Conservation (phyloP, 2,888 invertebrate genomes). For the Cheilosia vernalis region DNA sequence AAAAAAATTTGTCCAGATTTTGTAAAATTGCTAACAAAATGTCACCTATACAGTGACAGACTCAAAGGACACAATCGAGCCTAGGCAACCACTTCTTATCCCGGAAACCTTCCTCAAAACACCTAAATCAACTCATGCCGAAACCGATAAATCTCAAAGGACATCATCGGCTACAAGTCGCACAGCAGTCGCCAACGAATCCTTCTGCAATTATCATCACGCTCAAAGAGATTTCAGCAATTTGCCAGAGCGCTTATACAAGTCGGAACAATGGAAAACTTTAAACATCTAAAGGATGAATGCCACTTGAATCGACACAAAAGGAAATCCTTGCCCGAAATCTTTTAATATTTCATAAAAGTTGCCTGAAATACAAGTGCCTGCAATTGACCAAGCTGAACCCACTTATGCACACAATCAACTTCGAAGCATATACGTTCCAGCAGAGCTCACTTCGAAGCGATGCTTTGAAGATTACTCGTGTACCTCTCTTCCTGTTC, state of each 20-base stretch:
- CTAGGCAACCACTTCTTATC: too few relatives aligned
- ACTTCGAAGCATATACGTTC: slow-evolving; percentile 11
- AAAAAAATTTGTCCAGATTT: too few relatives aligned
- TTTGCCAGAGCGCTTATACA: neutral
- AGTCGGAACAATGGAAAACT: slow-evolving; percentile 10
- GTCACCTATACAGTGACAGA: too few relatives aligned
- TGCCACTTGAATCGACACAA: neutral
- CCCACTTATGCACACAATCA: slow-evolving; percentile 12
- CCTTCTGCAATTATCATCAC: slow-evolving; percentile 1
- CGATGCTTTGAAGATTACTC: neutral
- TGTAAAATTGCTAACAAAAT: too few relatives aligned
- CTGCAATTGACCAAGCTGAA: slow-evolving; percentile 6
- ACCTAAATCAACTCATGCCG: too few relatives aligned
- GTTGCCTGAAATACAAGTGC: neutral
- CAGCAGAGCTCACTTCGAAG: slow-evolving; percentile 7
- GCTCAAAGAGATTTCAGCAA: slow-evolving; percentile 1
- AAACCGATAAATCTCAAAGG: too few relatives aligned
- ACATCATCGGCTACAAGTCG: too few relatives aligned
- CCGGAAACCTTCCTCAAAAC: too few relatives aligned
- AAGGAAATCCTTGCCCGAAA: neutral
- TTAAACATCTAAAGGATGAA: slow-evolving; percentile 10
- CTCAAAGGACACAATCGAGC: too few relatives aligned
- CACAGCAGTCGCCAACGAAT: neutral
- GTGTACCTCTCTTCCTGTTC: neutral
- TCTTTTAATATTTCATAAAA: slow-evolving; percentile 14